Evolutionary conservation across 2,797 vertebrate species (phyloP).

Genomic region (Rhodeus uyekii): DNA sequence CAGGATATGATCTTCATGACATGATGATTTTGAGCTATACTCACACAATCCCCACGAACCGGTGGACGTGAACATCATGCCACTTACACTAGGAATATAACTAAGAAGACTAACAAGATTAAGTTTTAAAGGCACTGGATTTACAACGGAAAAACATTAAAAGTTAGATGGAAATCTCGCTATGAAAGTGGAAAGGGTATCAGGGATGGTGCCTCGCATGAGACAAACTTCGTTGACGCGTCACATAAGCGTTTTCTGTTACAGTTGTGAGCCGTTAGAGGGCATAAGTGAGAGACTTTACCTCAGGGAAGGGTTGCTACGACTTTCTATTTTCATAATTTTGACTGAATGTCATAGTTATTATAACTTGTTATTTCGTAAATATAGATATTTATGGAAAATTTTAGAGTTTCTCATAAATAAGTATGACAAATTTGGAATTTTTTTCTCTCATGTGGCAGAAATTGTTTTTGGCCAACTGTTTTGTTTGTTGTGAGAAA

Average conservation of each 20-base stretch:
- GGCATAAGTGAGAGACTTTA: background rate
- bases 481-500: background rate
- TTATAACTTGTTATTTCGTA: background rate
- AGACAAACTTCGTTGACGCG: slow-evolving; percentile 46
- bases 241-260: background rate
- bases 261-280: background rate
- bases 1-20: slow-evolving; percentile 40
- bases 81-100: background rate
- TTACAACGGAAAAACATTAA: slow-evolving; percentile 54
- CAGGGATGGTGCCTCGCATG: slow-evolving; percentile 40
- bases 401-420: background rate
- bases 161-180: slow-evolving; percentile 49
- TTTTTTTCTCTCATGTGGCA: background rate
- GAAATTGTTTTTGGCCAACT: background rate
- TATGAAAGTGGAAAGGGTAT: slow-evolving; percentile 53
- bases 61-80: slow-evolving; percentile 77
- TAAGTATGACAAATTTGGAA: background rate
- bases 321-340: background rate
- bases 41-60: slow-evolving; percentile 81
- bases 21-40: slow-evolving; percentile 56
- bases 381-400: background rate
- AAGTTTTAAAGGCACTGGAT: slow-evolving; percentile 20
- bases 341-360: background rate
- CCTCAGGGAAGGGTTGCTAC: too few relatives aligned
- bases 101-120: background rate